Evolutionary conservation across 2,888 invertebrate genomes (phyloP), one percentile per base, ranked within the genome.

Genomic region (Muscina levida): DNA sequence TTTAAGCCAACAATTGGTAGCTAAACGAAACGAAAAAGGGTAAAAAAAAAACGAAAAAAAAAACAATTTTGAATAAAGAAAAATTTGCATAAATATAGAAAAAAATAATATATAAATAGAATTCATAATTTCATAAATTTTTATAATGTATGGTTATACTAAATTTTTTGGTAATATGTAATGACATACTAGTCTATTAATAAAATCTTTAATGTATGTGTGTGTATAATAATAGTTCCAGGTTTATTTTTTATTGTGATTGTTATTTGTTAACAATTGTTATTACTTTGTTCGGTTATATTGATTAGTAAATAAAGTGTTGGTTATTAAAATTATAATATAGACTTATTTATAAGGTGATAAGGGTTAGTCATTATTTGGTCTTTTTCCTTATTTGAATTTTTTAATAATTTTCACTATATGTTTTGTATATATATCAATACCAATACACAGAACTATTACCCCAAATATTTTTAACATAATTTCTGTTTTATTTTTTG

Each of bases 1-100:
- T 85, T 85, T 85, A 84, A 83, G 86, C 88, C 89, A 85, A 88
- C 84, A 84, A 90, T 83, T 85, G 90, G 89, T 85, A 89, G 89
- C 89, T 89, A 86, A 85, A 84, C 83, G 85, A 84, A 85, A n/a
- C n/a, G 31, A 8, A 31, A 85, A 76, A 83, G 83, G 85, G 85
- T 85, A 75, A n/a, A 85, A 76, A 83, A 84, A 74, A 84, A 72
- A 83, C 17, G 67, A 46, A 70, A n/a, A n/a, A n/a, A n/a, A 39
- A 71, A 66, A 67, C 31, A 39, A 26, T 48, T 84, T 48, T 83
- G 75, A 72, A 86, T 84, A 86, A 75, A n/a, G n/a, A n/a, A 39
- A 62, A 42, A 42, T 62, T 42, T 42, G 4, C 10, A 57, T 31
- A 53, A 53, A 53, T 19, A 24, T 53, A 17, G 10, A 39, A 37